Evolutionary conservation across 2,888 invertebrate genomes (phyloP), one percentile per base, ranked within the genome.

Genomic region (Lobophora halterata): DNA sequence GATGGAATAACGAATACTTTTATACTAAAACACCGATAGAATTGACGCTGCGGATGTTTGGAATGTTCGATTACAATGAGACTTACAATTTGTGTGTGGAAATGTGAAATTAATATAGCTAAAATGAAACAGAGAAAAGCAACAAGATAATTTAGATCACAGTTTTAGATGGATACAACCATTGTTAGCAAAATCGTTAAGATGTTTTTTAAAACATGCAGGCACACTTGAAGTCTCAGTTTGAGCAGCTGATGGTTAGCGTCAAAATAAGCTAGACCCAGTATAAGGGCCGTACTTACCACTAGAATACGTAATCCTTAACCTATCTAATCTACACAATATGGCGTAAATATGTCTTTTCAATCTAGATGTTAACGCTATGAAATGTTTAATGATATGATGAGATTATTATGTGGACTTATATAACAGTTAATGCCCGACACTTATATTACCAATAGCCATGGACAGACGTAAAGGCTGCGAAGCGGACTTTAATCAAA

Each of bases 361-460:
- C 61, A 44, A n/a, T 59, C 71, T 77, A 80, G 58, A 79, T 77
- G 76, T 75, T 76, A 66, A 71, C 70, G 71, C 82, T 85, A 86
- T 81, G 82, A 85, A 70, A 83, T 85, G 78, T 83, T 79, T 56
- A 77, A 80, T 80, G 85, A 86, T 85, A 86, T 85, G 83, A 80
- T 74, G 62, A 70, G 77, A 77, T 74, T 71, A 72, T 76, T 45
- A 35, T 35, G 46, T 30, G 45, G n/a, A n/a, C n/a, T n/a, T 45
- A 42, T 35, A 37, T 29, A 35, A 30, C 26, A 43, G 41, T 37
- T 34, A 42, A 52, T 51, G 50, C 37, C 48, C 57, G 57, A 61
- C 37, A 46, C 41, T 13, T 59, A 61, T 26, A 38, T 40, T 60
- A 58, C 38, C 42, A 55, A 50, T 49, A 52, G 55, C 52, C 45